Evolutionary conservation across 2,888 invertebrate genomes (phyloP), one percentile per base, ranked within the genome.

Genomic region (Tenthredo scrophulariae): DNA sequence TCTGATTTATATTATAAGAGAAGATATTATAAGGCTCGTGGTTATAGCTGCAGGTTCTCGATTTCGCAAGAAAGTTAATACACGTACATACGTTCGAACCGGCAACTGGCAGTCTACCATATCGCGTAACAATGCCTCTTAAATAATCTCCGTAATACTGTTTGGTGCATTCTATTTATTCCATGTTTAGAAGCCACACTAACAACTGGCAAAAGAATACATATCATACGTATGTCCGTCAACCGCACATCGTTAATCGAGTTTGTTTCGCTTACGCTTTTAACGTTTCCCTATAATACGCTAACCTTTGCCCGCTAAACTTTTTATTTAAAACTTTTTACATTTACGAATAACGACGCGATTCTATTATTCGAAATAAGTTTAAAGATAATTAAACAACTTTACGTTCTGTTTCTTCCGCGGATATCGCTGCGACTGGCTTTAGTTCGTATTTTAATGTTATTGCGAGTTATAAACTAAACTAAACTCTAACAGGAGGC

Each of bases 101-200:
- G 40, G 40, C 75, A 43, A 40, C 43, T 26, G 46, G 18, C 26
- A 26, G n/a, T 26, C 18, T 37, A 46, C 40, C n/a, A 50, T 50
- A 43, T 77, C 74, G 74, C 77, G 77, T 77, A 77, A 77, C 50
- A 77, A 46, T 77, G 50, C 50, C 72, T 46, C 18, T 77, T 50
- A 77, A 50, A 77, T 77, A 79, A 54, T 50, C 18, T 26, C 15
- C 37, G 58, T 77, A 77, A 77, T 77, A 37, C 79, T 43, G n/a
- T 79, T 79, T 54, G 29, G 54, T 79, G 79, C 79, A 79, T 79
- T 79, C 50, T 79, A 33, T 43, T 18, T 22, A 26, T 22, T 77
- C 77, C n/a, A 22, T 54, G n/a, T 37, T 58, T 29, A 79, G 79
- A 79, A 79, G 79, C 79, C 79, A 79, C 10, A 70, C 33, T 37